phyloP scores from a whole-genome alignment of 2,797 vertebrate species.

The Xiphophorus birchmanni region DNA sequence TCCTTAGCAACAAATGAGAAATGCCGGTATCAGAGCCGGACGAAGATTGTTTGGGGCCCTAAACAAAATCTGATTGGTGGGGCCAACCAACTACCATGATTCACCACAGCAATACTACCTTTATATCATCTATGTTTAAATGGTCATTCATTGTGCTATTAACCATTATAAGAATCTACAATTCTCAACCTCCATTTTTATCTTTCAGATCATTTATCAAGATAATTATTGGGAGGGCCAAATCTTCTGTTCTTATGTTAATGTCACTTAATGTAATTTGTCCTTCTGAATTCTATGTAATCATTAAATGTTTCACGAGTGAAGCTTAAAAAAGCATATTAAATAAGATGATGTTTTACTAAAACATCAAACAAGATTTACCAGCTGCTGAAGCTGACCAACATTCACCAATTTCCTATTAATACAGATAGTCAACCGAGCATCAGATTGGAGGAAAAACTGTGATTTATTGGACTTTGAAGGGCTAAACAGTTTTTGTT shows the following conservation, averaged over 20 bases:
- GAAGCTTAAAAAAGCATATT: neutral
- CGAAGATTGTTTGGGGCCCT: conserved; percentile 1
- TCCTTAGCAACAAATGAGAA: conserved; percentile 92
- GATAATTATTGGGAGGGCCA: neutral
- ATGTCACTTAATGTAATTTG: neutral
- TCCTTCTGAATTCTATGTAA: neutral
- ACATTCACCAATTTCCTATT: neutral
- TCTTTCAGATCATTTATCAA: neutral
- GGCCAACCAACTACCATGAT: neutral
- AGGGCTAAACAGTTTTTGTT: neutral
- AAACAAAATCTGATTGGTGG: neutral
- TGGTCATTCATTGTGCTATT: neutral
- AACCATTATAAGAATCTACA: neutral
- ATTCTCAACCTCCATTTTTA: neutral
- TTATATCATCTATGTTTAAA: neutral
- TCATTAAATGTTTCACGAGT: neutral
- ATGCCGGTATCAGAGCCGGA: neutral
- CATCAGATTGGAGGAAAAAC: neutral
- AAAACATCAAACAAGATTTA: neutral
- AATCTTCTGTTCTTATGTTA: neutral
- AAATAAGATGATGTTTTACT: neutral
- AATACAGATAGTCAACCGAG: neutral
- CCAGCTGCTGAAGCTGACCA: neutral
- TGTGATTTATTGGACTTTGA: neutral
- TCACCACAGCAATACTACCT: neutral